Evolutionary conservation across 2,888 invertebrate species (phyloP).

Genomic region (Ellobium chinense): DNA sequence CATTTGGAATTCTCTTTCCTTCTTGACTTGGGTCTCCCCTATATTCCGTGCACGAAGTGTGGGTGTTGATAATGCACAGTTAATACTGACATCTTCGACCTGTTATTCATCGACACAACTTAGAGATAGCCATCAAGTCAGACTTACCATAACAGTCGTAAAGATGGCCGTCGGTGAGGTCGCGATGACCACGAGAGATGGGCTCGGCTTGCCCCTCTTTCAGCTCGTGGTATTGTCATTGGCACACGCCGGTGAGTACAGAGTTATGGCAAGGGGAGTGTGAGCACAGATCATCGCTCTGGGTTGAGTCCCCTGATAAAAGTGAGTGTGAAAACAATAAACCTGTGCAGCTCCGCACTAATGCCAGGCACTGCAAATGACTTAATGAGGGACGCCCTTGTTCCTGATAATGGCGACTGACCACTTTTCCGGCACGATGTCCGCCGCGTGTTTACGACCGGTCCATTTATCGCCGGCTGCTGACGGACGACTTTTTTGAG

Average conservation of each 20-base stretch:
- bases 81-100: no score
- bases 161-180: no score
- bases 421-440: background rate
- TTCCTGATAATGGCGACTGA: background rate
- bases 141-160: no score
- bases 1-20: no score
- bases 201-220: background rate
- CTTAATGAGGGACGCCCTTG: background rate
- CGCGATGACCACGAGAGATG: no score
- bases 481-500: background rate
- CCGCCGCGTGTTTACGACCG: background rate
- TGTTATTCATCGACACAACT: background rate
- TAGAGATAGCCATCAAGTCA: background rate
- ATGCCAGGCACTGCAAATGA: background rate
- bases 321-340: background rate
- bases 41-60: no score
- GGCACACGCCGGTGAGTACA: background rate
- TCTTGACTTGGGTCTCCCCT: no score
- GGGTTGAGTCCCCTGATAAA: background rate
- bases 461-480: background rate
- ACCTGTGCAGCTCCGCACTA: background rate
- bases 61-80: background rate
- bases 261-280: background rate
- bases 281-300: no score
- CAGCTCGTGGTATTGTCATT: background rate